phyloP scores from a whole-genome alignment of 2,888 invertebrate genomes.

The Tiphia femorata region DNA sequence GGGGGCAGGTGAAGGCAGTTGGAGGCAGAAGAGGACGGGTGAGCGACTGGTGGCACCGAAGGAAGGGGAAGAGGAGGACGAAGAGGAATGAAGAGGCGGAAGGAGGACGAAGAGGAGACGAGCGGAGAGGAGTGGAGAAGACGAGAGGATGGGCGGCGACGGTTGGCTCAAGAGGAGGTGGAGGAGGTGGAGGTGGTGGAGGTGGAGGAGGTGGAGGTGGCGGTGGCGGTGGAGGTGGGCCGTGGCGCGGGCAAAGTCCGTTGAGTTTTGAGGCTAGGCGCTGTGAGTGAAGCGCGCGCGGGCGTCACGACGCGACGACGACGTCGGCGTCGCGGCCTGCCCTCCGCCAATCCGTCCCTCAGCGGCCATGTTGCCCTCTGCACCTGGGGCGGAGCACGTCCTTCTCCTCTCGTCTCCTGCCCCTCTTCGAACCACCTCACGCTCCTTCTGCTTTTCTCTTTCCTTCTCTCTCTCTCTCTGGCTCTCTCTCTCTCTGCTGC shows the following conservation, averaged over 20 bases:
- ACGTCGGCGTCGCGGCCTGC: slow-evolving; percentile 67
- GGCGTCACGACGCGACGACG: slow-evolving; percentile 67
- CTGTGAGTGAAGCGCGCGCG: slow-evolving; percentile 66
- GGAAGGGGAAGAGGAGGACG: neutral
- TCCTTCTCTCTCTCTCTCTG: slow-evolving; percentile 31
- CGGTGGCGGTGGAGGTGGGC: slow-evolving; percentile 57
- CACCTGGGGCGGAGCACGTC: slow-evolving; percentile 72
- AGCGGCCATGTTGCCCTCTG: slow-evolving; percentile 74
- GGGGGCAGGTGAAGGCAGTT: no score
- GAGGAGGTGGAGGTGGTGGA: slow-evolving; percentile 5
- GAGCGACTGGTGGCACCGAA: no score
- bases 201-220: slow-evolving; percentile 47
- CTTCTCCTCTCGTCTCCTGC: no score
- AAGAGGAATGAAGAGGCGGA: neutral
- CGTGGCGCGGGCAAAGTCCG: slow-evolving; percentile 44
- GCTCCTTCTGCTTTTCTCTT: slow-evolving; percentile 32
- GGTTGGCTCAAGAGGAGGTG: slow-evolving; percentile 4
- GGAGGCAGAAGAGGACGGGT: no score
- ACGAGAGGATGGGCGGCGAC: slow-evolving; percentile 1
- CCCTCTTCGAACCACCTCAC: slow-evolving; percentile 38
- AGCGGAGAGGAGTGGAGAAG: slow-evolving; percentile 1
- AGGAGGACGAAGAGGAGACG: slow-evolving; percentile 3
- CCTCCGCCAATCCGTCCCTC: slow-evolving; percentile 76
- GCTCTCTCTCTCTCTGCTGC: slow-evolving; percentile 24
- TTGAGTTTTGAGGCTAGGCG: slow-evolving; percentile 47